Evolutionary conservation across 2,888 invertebrate species (phyloP), one percentile per base, ranked within the genome.

Genomic region (Plagodis dolabraria): DNA sequence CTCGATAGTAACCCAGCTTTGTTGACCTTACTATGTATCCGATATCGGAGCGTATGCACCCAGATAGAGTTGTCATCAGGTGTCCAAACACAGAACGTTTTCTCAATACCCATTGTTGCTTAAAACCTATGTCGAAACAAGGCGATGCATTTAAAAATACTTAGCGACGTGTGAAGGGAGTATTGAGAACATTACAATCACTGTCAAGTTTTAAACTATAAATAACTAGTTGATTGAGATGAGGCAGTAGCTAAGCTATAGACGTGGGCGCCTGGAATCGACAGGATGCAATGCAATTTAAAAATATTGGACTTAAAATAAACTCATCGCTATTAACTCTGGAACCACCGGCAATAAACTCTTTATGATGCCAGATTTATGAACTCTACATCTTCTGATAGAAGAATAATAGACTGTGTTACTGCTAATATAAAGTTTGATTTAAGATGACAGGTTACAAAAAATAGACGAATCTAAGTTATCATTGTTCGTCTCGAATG

Each of bases 21-120:
- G 83, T 89, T 89, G 90, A 89, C 88, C 85, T 85, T 85, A 83
- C 77, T 78, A 72, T 78, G 83, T 89, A 89, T 89, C 86, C 82
- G 80, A 85, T 89, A 80, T 85, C 89, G 72, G 74, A 45, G 10
- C 45, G 53, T 52, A 61, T 65, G 82, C 75, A 69, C 68, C 72
- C 40, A 76, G 85, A 88, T 88, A 84, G 80, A 87, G 82, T 81
- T 80, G 86, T 87, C 85, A 81, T 84, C 88, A 84, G 83, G 84
- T 87, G 86, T 80, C 76, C 85, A 87, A 85, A 87, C 78, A 86
- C 52, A 61, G 56, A 43, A 12, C 68, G 56, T 47, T 61, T 65
- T 70, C 50, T 58, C 54, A 55, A 53, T 42, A 47, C 49, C 50
- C 63, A 68, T 69, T 67, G 65, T 65, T 50, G 61, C 55, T 57